Base-by-base conservation (phyloP, 2,797 vertebrate genomes). In the Lateolabrax maculatus region DNA sequence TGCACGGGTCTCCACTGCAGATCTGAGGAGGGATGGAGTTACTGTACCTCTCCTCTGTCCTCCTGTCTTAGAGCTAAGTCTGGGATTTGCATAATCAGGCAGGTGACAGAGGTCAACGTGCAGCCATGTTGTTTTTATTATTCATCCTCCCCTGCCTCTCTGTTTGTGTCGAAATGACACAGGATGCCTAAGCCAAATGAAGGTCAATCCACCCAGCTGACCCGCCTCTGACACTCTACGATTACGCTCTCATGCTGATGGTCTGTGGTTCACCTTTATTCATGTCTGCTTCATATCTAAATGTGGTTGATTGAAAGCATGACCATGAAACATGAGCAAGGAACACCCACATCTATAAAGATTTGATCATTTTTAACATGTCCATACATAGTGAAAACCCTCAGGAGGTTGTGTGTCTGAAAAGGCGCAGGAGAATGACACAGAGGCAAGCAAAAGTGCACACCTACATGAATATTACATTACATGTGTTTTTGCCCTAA, bases 391-490 rank as follows among this genome's bases (percentile, higher is more conserved):
- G 15, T 46, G 29, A 52, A 71, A 71, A 37, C 23, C 34, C 34
- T 64, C 49, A 34, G 39, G 10, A 29, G 63, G 41, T 23, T 48
- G 41, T 25, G 62, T 60, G 67, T 73, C 13, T 60, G 16, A 56
- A 79, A 68, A 81, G 18, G 31, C 31, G 13, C 43, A 44, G 6
- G n/a, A 70, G 49, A 64, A 15, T n/a, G 62, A 81, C 72, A 80
- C 19, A 5, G 67, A 63, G 66, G 72, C 9, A 6, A 52, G 77
- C 25, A 34, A 58, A 52, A 68, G 56, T 56, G 71, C 84, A 84
- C 84, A 93, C 84, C 80, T 91, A 84, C 87, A 84, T 89, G 76
- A 90, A 92, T 89, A 74, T 89, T 87, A 75, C 84, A 87, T 87
- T 52, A 70, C 71, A 75, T 88, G 67, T 84, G 84, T 79, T 89